Conservation (phyloP, 1,140 invertebrate species). For the Cydia fagiglandana region DNA sequence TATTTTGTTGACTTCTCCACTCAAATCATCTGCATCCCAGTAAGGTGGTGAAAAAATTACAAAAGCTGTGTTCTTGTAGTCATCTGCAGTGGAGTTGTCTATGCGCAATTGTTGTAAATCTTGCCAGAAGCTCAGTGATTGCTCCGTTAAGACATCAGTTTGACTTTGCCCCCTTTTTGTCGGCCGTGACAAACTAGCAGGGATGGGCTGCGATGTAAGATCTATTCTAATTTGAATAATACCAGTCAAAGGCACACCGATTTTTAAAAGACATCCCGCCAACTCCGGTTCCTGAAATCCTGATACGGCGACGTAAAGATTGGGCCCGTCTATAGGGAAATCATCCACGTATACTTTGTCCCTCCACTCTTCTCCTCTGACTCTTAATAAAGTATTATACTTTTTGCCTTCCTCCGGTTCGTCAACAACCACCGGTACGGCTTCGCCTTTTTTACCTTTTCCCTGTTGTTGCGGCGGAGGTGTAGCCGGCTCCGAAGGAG, state of each 20-base stretch:
- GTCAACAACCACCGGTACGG: constrained; percentile 32
- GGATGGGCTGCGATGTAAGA: constrained; percentile 40
- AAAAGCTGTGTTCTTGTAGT: constrained; percentile 74
- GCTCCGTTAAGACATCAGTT: constrained; percentile 57
- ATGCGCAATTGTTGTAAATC: constrained; percentile 59
- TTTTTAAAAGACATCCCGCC: constrained; percentile 67
- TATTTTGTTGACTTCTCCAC: constrained; percentile 63
- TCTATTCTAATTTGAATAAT: constrained; percentile 69
- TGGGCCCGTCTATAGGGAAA: constrained; percentile 76
- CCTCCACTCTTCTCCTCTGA: constrained; percentile 80
- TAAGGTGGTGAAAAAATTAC: constrained; percentile 70
- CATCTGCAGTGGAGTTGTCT: constrained; percentile 46
- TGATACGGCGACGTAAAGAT: constrained; percentile 79
- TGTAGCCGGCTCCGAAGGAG: constrained; percentile 39
- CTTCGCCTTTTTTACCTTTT: constrained; percentile 53
- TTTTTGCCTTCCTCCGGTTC: constrained; percentile 65
- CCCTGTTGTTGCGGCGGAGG: constrained; percentile 38
- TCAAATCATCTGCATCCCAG: constrained; percentile 49
- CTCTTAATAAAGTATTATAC: constrained; percentile 72
- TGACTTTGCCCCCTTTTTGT: constrained; percentile 60
- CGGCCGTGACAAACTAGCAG: constrained; percentile 45
- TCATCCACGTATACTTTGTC: constrained; percentile 78
- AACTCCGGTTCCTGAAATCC: constrained; percentile 77
- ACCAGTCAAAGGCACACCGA: constrained; percentile 73
- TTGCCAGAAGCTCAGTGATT: constrained; percentile 66